These are phyloP conservation scores for Dendrophyllia cribrosa DNA, from an alignment of 64 coral and sea anemone species.

Conservation along the genomic window DNA sequence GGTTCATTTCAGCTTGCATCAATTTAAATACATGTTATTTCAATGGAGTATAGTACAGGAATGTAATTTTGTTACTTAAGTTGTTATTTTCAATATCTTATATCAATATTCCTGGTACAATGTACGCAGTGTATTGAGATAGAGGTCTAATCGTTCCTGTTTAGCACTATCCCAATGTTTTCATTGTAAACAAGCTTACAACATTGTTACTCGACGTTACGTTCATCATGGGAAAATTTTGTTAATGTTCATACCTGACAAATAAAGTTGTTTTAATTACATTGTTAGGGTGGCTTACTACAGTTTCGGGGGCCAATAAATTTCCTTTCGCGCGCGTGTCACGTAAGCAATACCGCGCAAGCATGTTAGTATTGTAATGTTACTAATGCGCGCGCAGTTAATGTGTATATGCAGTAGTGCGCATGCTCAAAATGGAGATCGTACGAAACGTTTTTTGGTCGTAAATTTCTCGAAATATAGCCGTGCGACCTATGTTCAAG, in stretches of 20 bases:
- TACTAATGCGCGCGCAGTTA: no score
- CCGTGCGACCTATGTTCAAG: no score
- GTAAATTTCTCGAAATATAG: no score
- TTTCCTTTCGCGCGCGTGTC: no score
- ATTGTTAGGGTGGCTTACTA: no score
- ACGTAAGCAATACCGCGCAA: no score
- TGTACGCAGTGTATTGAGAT: not conserved
- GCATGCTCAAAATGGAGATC: no score
- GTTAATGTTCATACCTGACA: not conserved
- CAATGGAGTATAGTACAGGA: not conserved
- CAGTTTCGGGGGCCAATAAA: no score
- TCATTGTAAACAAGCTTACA: not conserved
- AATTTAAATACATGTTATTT: not conserved
- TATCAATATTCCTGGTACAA: not conserved
- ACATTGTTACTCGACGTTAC: not conserved
- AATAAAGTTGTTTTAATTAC: conserved; percentile 6
- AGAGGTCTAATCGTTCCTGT: not conserved
- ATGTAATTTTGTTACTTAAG: not conserved
- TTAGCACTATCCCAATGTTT: not conserved
- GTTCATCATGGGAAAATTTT: not conserved
- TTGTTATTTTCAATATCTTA: not conserved
- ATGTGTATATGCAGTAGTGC: no score
- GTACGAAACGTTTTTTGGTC: no score
- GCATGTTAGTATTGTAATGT: no score
- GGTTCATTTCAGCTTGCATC: not conserved